Percentiles rank a stretch among this genome's conserved stretches.
Conservation (phyloP, 2,797 vertebrate genomes). For the Pseudomugil gertrudae region DNA sequence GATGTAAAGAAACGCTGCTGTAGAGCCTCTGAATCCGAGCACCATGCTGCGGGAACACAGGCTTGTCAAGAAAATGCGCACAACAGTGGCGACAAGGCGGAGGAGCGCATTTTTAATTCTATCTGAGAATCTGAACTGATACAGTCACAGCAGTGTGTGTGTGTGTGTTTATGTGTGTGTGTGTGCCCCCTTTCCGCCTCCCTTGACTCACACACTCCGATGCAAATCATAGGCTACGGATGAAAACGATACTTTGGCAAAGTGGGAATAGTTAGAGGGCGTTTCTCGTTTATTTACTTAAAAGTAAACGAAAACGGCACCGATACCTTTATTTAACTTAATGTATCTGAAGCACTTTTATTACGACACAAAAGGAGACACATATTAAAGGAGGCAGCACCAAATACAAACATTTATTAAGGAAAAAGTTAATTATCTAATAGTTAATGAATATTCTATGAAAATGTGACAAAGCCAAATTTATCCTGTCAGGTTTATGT, state of each 20-base stretch:
- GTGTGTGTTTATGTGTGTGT: conserved; percentile 6
- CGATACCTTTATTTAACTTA: neutral
- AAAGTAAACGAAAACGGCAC: neutral
- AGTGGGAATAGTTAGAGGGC: neutral
- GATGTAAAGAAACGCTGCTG: conserved; percentile 22
- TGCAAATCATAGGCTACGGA: conserved; percentile 23
- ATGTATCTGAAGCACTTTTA: neutral
- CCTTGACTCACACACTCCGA: conserved; percentile 35
- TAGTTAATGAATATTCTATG: neutral
- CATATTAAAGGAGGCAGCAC: neutral
- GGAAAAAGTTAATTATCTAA: neutral
- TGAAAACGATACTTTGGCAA: neutral
- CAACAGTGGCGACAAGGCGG: conserved; percentile 64
- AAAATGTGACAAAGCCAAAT: neutral
- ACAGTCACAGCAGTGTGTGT: conserved; percentile 55
- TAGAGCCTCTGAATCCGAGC: conserved; percentile 50
- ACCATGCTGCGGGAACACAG: conserved; percentile 58
- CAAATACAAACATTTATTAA: conserved; percentile 2
- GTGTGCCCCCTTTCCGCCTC: conserved; percentile 36
- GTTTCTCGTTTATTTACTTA: neutral
- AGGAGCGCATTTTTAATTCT: conserved; percentile 72
- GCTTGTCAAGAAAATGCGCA: conserved; percentile 61
- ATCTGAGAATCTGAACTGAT: conserved; percentile 66
- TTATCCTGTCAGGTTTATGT: neutral
- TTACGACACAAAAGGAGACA: neutral